Base-by-base conservation (phyloP, 2,113 vertebrate species). In the Sialia sialis region DNA sequence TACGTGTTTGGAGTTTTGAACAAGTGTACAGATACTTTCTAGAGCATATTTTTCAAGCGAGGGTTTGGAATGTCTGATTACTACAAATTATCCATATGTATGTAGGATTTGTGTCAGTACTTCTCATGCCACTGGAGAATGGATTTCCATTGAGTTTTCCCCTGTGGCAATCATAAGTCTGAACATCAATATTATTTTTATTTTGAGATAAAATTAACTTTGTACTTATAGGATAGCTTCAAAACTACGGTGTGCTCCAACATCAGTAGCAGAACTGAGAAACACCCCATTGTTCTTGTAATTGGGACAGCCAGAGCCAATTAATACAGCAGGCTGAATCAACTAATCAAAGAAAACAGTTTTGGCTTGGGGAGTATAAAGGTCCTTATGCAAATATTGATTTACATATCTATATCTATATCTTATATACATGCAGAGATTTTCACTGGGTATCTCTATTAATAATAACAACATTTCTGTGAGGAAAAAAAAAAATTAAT, bases 11-110 rank as follows among this genome's bases (percentile, higher is more conserved):
- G 91, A 93, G 51, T 77, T 94, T 90, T 79, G 41, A 96, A 76
- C 74, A 68, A 75, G 80, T 63, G 30, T 89, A 74, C 91, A 72
- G 67, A 46, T 27, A 63, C 73, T 91, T 96, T 67, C 52, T 68
- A 56, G 17, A 89, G 58, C 32, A 39, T 72, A 87, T 58, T 95
- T 97, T 96, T 80, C 93, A 63, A 85, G 41, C 51, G 21, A 91
- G 43, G 44, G 21, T 23, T 94, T 81, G 89, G 54, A 90, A 80
- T 81, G 32, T 90, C 68, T 95, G 88, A 97, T 97, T 97, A 86
- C 84, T 95, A 89, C 96, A 91, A 96, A 96, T 96, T 97, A 97
- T 94, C 91, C 91, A 96, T 97, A 97, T 96, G 85, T 95, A 95
- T 96, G 96, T 95, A 97, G 93, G 93, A 97, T 97, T 90, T 93